These are phyloP conservation scores for Tenebrio molitor DNA, from an alignment of 1,140 invertebrate species.

Conservation along the genomic window DNA sequence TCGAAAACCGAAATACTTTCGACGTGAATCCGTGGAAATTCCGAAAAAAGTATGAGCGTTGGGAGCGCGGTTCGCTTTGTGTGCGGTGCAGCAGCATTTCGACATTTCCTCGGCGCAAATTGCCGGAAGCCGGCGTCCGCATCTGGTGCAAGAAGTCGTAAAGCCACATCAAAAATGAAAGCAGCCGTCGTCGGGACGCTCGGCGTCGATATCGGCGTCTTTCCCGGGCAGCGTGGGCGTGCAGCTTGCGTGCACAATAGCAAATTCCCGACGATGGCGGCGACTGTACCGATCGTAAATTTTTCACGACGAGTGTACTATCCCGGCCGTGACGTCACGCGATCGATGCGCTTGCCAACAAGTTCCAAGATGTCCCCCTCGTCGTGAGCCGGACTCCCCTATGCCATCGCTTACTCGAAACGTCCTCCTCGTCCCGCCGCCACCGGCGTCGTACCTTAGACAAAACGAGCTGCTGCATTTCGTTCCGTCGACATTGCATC, in stretches of 20 bases:
- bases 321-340: conserved; percentile 41
- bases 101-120: no score
- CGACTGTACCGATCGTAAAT: conserved; percentile 33
- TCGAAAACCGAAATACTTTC: background rate
- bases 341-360: conserved; percentile 40
- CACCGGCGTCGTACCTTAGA: background rate
- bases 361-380: conserved; percentile 33
- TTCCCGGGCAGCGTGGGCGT: conserved; percentile 45
- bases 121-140: background rate
- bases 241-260: conserved; percentile 41
- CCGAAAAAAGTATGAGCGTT: no score
- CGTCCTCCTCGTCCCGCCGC: conserved; percentile 2
- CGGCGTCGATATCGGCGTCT: conserved; percentile 42
- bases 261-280: conserved; percentile 11
- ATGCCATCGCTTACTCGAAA: conserved; percentile 10
- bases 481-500: conserved; percentile 25
- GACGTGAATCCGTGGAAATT: background rate
- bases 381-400: conserved; percentile 7
- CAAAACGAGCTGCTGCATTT: conserved; percentile 25
- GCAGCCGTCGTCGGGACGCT: background rate
- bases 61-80: no score
- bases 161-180: conserved; percentile 20
- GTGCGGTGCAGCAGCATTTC: no score
- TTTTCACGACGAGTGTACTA: conserved; percentile 4
- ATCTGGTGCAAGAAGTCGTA: background rate